Evolutionary conservation across 1,140 invertebrate genomes (phyloP), one percentile per base, ranked within the genome.

Genomic region (Orussus abietinus): DNA sequence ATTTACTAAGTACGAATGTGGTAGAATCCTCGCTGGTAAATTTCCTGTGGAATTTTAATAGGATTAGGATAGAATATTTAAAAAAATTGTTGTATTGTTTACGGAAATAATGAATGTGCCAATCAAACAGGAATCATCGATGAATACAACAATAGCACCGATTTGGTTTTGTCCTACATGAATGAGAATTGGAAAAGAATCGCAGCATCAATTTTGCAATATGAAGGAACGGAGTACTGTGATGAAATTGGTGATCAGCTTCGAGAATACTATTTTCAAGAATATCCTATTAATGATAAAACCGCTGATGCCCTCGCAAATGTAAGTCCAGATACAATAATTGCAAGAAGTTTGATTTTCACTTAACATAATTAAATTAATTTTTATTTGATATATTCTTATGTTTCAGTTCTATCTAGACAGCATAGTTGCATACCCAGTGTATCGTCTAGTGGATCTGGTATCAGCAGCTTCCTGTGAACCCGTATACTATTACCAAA

Each of bases 1-100:
- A 29, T 71, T 81, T 42, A 84, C 80, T 0, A 70, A 74, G 36
- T 75, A 82, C 49, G 82, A 85, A 59, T 83, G 83, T 62, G 76
- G 70, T 40, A 68, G 72, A 30, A 72, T 39, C 26, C 32, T 43
- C 28, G 19, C 46, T 17, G 11, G 52, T 53, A 33, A 35, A 47
- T 49, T 15, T 32, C 1, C 53, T n/a, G n/a, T n/a, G n/a, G n/a
- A n/a, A n/a, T n/a, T n/a, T n/a, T n/a, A n/a, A n/a, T n/a, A n/a
- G n/a, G n/a, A n/a, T n/a, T n/a, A n/a, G n/a, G n/a, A n/a, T n/a
- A n/a, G n/a, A n/a, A n/a, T n/a, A n/a, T n/a, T n/a, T n/a, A n/a
- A n/a, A n/a, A n/a, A n/a, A n/a, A n/a, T n/a, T n/a, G n/a, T n/a
- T n/a, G n/a, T n/a, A n/a, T n/a, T n/a, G n/a, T n/a, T n/a, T n/a